Percentiles rank a stretch among this genome's conserved stretches.
phyloP scores from a whole-genome alignment of 2,888 invertebrate species.

The Protula sp. region DNA sequence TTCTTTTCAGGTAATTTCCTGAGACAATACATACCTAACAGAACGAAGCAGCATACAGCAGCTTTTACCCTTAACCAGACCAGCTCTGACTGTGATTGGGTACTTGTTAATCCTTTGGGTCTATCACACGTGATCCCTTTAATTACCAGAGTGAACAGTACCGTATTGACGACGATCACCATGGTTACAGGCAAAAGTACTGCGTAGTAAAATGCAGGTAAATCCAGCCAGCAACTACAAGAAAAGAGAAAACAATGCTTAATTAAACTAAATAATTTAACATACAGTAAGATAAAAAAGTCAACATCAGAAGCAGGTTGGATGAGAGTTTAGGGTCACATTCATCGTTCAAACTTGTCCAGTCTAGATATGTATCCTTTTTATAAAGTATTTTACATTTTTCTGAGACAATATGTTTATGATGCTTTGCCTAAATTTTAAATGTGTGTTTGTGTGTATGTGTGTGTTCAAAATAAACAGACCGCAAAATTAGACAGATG shows the following conservation, averaged over 20 bases:
- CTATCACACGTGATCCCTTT: slow-evolving; percentile 37
- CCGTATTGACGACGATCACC: slow-evolving; percentile 30
- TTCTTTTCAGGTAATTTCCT: too few species aligned
- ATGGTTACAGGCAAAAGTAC: slow-evolving; percentile 42
- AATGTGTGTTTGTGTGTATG: too few species aligned
- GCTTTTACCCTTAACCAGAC: slow-evolving; percentile 45
- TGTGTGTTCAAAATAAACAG: too few species aligned
- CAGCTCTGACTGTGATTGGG: slow-evolving; percentile 53
- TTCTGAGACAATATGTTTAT: too few species aligned
- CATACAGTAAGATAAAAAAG: background rate
- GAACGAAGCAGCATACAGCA: slow-evolving; percentile 45
- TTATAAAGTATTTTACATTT: too few species aligned
- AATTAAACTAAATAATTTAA: background rate
- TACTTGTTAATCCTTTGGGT: slow-evolving; percentile 51
- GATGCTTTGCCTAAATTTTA: too few species aligned
- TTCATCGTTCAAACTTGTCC: too few species aligned
- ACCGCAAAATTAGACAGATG: too few species aligned
- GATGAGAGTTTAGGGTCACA: background rate
- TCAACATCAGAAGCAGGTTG: background rate
- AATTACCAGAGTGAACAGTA: slow-evolving; percentile 31
- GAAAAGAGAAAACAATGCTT: slow-evolving; percentile 1
- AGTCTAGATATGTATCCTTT: too few species aligned
- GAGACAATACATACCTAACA: too few species aligned
- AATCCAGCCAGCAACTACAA: slow-evolving; percentile 47
- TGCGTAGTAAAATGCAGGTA: slow-evolving; percentile 40